Evolutionary conservation across 2,888 invertebrate species (phyloP).

Genomic region (Tipula lateralis): DNA sequence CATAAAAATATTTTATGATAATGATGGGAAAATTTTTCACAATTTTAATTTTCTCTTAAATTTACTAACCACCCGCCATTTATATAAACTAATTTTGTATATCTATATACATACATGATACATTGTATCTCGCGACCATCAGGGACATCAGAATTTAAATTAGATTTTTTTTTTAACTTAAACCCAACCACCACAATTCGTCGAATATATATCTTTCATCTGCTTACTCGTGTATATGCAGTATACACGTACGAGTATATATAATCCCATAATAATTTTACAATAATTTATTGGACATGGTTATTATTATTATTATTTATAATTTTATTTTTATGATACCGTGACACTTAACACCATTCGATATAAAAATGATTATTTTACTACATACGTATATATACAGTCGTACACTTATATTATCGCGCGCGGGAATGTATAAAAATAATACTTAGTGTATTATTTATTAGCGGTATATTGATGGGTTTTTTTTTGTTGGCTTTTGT

Average conservation of each 20-base stretch:
- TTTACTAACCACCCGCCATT: not conserved
- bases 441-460: constrained; percentile 1
- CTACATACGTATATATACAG: not conserved
- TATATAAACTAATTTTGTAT: too few relatives aligned
- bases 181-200: not conserved
- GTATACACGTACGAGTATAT: not conserved
- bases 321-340: constrained; percentile 24
- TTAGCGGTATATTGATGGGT: not conserved
- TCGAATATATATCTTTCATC: not conserved
- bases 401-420: not conserved
- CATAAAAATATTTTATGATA: not conserved
- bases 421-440: not conserved
- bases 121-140: not conserved
- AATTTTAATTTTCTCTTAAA: not conserved
- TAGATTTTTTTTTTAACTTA: not conserved
- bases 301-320: constrained; percentile 24
- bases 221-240: not conserved
- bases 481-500: not conserved
- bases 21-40: not conserved
- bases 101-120: not conserved
- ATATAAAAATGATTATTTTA: constrained; percentile 20
- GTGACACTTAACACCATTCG: constrained; percentile 20
- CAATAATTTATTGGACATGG: constrained; percentile 28
- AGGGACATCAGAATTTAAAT: not conserved
- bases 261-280: constrained; percentile 14